phyloP scores from a whole-genome alignment of 2,113 vertebrate species.

The Henicopernis longicauda region DNA sequence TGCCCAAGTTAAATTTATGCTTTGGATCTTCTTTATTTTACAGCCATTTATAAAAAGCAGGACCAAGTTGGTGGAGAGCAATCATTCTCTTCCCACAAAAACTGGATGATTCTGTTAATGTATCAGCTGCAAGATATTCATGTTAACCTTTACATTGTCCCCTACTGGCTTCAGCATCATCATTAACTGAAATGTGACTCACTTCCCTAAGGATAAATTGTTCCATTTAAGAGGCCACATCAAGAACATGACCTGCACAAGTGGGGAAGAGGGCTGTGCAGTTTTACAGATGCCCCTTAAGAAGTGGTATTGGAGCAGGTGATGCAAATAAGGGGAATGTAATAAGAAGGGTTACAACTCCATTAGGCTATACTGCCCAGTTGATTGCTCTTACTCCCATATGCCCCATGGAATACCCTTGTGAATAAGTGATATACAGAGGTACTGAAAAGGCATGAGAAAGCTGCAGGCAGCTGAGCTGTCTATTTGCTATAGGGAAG shows the following conservation, averaged over 20 bases:
- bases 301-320: neutral
- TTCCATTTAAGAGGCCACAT: neutral
- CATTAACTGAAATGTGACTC: conserved; percentile 23
- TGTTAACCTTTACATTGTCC: conserved; percentile 19
- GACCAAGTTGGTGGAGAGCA: neutral
- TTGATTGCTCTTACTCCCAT: neutral
- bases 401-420: neutral
- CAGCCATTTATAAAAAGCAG: neutral
- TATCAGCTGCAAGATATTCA: neutral
- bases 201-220: neutral
- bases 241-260: neutral
- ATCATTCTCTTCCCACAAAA: neutral
- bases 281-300: neutral
- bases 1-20: neutral
- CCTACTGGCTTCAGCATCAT: neutral
- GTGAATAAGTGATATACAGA: neutral
- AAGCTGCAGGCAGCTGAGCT: neutral
- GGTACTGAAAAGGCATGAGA: neutral
- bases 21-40: neutral
- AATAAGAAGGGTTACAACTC: neutral
- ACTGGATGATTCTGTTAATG: neutral
- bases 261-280: neutral
- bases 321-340: neutral
- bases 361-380: neutral
- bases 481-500: neutral